These are phyloP conservation scores for Siderastrea radians DNA, from an alignment of 92 coral and sea anemone species.

Conservation along the genomic window DNA sequence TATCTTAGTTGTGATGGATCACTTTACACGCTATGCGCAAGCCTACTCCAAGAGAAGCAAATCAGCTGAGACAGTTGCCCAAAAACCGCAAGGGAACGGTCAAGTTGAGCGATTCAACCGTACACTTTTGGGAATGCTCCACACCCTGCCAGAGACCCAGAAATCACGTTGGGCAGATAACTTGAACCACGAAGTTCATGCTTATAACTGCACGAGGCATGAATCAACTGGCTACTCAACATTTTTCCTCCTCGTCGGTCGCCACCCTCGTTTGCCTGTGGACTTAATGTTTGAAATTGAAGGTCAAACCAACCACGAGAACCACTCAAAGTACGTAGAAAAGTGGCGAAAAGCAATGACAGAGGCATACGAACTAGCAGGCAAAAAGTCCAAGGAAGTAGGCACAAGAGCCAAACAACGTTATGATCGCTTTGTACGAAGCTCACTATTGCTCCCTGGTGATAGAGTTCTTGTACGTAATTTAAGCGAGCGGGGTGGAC, in stretches of 20 bases:
- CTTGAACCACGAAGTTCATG: slow-evolving; percentile 54
- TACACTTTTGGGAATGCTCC: slow-evolving; percentile 53
- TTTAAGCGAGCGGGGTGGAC: slow-evolving; percentile 59
- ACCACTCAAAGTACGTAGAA: slow-evolving; percentile 47
- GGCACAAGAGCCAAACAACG: slow-evolving; percentile 40
- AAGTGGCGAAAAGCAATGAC: slow-evolving; percentile 57
- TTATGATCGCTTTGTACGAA: slow-evolving; percentile 46
- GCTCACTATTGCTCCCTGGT: slow-evolving; percentile 57
- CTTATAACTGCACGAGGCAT: slow-evolving; percentile 58
- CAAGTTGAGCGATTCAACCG: slow-evolving; percentile 59
- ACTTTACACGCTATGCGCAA: slow-evolving; percentile 52
- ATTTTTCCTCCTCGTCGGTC: slow-evolving; percentile 47
- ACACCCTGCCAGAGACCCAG: slow-evolving; percentile 66
- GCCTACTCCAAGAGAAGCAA: slow-evolving; percentile 56
- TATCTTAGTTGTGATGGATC: slow-evolving; percentile 55
- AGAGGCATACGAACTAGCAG: slow-evolving; percentile 62
- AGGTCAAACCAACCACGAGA: slow-evolving; percentile 17
- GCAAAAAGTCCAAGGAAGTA: slow-evolving; percentile 43
- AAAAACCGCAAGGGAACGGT: slow-evolving; percentile 65
- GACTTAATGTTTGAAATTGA: slow-evolving; percentile 51
- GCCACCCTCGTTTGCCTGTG: slow-evolving; percentile 40
- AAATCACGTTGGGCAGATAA: slow-evolving; percentile 61
- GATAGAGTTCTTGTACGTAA: slow-evolving; percentile 70
- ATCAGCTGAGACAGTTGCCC: slow-evolving; percentile 56
- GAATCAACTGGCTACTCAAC: slow-evolving; percentile 55